phyloP scores from a whole-genome alignment of 2,113 vertebrate species.

The Channa maculata region DNA sequence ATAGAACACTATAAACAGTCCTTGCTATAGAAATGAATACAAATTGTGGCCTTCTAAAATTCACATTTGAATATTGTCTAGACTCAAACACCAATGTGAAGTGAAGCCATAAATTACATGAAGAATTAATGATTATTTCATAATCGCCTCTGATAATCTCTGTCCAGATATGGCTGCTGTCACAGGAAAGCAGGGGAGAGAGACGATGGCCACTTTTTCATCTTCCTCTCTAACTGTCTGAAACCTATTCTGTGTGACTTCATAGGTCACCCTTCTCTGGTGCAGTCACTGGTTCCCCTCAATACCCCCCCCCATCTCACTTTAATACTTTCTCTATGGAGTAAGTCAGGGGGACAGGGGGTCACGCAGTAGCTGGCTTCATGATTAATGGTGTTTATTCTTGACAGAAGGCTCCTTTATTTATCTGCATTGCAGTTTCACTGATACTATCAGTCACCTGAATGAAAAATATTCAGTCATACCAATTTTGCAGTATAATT shows the following conservation, averaged over 20 bases:
- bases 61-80: conserved; percentile 60
- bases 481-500: conserved; percentile 99
- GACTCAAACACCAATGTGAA: conserved; percentile 30
- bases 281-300: conserved; percentile 40
- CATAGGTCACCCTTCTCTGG: conserved; percentile 78
- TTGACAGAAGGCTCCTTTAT: conserved; percentile 99
- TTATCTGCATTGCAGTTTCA: conserved; percentile 99
- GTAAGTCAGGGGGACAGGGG: conserved; percentile 86
- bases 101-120: conserved; percentile 62
- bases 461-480: conserved; percentile 99
- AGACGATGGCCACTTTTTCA: conserved; percentile 69
- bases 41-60: neutral
- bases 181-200: conserved; percentile 38
- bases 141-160: conserved; percentile 70
- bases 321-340: conserved; percentile 74
- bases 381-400: conserved; percentile 99
- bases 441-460: conserved; percentile 99
- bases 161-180: conserved; percentile 64
- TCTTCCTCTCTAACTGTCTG: conserved; percentile 66
- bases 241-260: conserved; percentile 71
- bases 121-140: conserved; percentile 52
- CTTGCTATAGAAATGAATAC: no score
- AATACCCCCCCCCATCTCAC: conserved; percentile 8
- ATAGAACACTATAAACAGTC: no score
- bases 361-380: conserved; percentile 89